Evolutionary conservation across 2,113 vertebrate species (phyloP).

Genomic region (Salvelinus sp.): DNA sequence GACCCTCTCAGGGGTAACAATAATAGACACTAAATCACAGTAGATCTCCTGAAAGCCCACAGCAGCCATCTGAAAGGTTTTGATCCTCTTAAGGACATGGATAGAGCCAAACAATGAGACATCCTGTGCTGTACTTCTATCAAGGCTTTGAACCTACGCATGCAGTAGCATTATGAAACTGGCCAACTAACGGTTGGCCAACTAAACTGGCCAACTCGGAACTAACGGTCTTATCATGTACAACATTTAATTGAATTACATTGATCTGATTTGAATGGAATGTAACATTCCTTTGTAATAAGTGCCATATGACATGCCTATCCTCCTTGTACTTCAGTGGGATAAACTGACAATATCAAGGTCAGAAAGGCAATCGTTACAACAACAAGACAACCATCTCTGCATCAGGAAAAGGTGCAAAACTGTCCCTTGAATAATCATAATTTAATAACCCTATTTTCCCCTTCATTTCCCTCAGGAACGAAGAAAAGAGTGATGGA

Average conservation of each 20-base stretch:
- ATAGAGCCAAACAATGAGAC: background rate
- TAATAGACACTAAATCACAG: background rate
- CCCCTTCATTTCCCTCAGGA: constrained; percentile 17
- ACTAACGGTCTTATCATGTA: background rate
- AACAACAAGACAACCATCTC: background rate
- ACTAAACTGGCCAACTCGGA: background rate
- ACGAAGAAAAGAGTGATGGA: constrained; percentile 6
- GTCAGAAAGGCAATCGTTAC: background rate
- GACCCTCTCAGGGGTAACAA: background rate
- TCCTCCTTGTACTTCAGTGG: no score
- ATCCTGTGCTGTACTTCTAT: background rate
- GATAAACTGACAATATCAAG: background rate
- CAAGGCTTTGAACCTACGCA: background rate
- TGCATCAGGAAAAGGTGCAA: background rate
- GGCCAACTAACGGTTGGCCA: no score
- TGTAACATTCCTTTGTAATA: background rate
- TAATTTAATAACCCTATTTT: background rate
- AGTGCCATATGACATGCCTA: constrained; percentile 3
- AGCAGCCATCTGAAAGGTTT: no score
- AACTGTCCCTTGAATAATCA: no score
- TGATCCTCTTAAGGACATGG: no score
- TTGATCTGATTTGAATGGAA: no score
- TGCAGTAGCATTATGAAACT: background rate
- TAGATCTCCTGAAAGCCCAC: no score
- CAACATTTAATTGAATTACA: no score